Base-by-base conservation (phyloP, 2,888 invertebrate species). In the Parelbella ahira region DNA sequence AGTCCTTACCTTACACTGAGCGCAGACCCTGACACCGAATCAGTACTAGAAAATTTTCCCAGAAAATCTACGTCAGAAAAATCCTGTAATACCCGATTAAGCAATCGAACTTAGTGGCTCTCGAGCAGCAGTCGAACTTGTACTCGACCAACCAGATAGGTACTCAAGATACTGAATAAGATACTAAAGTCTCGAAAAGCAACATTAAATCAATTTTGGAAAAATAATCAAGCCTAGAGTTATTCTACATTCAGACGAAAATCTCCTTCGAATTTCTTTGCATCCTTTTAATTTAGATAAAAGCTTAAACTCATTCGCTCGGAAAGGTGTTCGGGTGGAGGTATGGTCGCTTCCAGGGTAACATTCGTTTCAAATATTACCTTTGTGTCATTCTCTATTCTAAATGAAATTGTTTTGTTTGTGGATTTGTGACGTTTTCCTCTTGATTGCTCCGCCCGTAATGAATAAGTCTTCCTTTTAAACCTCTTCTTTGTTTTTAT, bases 221-320 rank as follows among this genome's bases (percentile, higher is more conserved):
- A 20, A 33, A 32, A 11, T 27, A 25, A 27, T 33, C 32, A 33
- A 41, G 20, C 18, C n/a, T 24, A 6, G 7, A 37, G 18, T 15
- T 7, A 23, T 41, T 41, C 21, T 27, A 11, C 13, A 34, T 27
- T 11, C 10, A n/a, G 3, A 21, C 27, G 32, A 33, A 32, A 34
- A 42, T 39, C 27, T 30, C 9, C 19, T 39, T 9, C n/a, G 13
- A 27, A 13, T 27, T 13, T 13, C 20, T 41, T 34, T 15, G 20
- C 13, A 21, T 21, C 28, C 27, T 42, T 42, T 42, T 42, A 42
- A 42, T 42, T 41, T 41, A 34, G 41, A 34, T 41, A 34, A 41
- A 41, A 41, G 33, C 41, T 10, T 25, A 8, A 39, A 18, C 27
- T 21, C 15, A 34, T 41, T 34, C 28, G 33, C 11, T 19, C 21